Conservation (phyloP, 2,797 vertebrate genomes). For the Brachymystax lenok region DNA sequence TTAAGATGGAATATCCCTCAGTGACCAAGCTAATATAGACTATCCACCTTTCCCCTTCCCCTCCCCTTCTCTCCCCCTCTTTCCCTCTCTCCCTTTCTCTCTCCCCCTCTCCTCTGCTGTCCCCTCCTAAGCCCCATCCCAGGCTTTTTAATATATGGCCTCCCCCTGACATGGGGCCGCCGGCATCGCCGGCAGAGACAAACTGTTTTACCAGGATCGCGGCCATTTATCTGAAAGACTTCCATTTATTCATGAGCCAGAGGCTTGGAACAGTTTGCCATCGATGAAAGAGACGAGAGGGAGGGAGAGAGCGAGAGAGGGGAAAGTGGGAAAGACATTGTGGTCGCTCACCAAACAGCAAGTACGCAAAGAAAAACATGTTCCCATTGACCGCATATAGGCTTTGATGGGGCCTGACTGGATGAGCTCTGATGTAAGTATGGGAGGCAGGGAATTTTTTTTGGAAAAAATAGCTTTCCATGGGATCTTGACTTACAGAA, state of each 20-base stretch:
- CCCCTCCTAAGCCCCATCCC: background rate
- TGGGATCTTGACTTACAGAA: background rate
- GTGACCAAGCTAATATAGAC: constrained; percentile 58
- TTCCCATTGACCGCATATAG: constrained; percentile 41
- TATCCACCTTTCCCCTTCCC: constrained; percentile 33
- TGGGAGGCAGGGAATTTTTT: background rate
- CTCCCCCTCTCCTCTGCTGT: constrained; percentile 11
- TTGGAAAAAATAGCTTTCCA: too few relatives aligned
- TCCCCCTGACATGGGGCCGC: constrained; percentile 28
- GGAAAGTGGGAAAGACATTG: constrained; percentile 40
- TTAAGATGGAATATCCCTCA: constrained; percentile 51
- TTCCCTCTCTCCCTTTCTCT: background rate
- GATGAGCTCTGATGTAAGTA: constrained; percentile 39
- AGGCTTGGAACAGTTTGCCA: constrained; percentile 43
- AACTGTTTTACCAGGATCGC: constrained; percentile 37
- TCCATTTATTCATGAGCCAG: constrained; percentile 61
- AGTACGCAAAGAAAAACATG: constrained; percentile 62
- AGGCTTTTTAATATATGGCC: constrained; percentile 56
- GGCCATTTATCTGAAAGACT: constrained; percentile 54
- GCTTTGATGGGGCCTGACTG: constrained; percentile 55
- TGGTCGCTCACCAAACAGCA: constrained; percentile 51
- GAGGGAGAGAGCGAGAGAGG: constrained; percentile 29
- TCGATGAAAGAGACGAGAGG: constrained; percentile 26
- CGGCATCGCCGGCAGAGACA: background rate
- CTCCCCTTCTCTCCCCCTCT: constrained; percentile 3